A percentile compares a stretch with the other conserved stretches of the same genome.
Conservation (phyloP, 2,797 vertebrate genomes). For the Tokudaia tokunoshimensis region DNA sequence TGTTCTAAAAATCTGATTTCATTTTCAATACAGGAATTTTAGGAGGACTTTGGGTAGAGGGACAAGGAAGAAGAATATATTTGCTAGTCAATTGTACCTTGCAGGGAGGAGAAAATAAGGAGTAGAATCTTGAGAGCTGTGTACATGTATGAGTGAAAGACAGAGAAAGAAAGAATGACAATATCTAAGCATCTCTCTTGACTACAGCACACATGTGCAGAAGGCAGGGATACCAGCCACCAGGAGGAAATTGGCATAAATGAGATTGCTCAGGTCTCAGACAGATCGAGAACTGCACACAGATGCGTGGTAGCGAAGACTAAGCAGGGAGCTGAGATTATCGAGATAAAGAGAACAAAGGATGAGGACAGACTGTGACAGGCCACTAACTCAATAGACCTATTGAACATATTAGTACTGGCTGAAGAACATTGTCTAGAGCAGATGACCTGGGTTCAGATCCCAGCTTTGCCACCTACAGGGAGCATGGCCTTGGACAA, state of each 20-base stretch:
- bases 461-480: neutral
- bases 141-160: neutral
- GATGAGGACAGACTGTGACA: neutral
- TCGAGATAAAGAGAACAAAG: neutral
- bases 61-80: neutral
- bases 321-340: neutral
- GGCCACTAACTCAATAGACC: neutral
- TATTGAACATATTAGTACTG: neutral
- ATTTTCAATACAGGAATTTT: slow-evolving; percentile 16
- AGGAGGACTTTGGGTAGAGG: neutral
- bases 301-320: neutral
- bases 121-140: neutral
- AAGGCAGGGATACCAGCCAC: neutral
- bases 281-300: neutral
- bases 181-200: neutral
- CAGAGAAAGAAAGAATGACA: neutral
- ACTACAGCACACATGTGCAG: neutral
- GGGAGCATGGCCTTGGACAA: neutral
- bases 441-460: neutral
- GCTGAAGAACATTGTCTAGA: neutral
- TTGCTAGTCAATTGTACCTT: neutral
- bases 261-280: neutral
- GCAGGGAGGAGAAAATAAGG: neutral
- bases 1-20: slow-evolving; percentile 5
- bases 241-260: neutral